A percentile compares a stretch with the other conserved stretches of the same genome.
These are phyloP conservation scores for Magallana nippona DNA, from an alignment of 2,888 invertebrate species.

Conservation along the genomic window DNA sequence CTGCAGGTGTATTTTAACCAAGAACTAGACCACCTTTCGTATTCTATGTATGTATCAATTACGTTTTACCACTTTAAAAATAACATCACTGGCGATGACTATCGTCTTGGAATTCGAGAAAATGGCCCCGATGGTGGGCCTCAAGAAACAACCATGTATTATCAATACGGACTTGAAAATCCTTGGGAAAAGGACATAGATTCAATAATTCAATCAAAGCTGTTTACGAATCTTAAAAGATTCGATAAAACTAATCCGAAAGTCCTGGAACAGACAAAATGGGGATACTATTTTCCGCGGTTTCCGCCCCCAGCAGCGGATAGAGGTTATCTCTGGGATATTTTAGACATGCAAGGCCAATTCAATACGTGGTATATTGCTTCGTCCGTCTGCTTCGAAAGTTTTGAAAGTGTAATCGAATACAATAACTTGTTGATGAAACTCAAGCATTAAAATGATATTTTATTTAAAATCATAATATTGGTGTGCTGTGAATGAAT, in stretches of 20 bases:
- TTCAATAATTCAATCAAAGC: neutral
- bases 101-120: conserved; percentile 35
- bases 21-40: neutral
- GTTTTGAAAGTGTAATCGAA: conserved; percentile 36
- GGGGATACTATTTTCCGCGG: conserved; percentile 29
- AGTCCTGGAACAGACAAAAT: neutral
- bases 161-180: conserved; percentile 19
- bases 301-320: conserved; percentile 22
- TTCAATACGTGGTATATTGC: conserved; percentile 45
- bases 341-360: conserved; percentile 40
- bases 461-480: neutral
- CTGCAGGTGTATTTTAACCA: neutral
- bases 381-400: conserved; percentile 38
- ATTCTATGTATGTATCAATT: neutral
- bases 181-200: conserved; percentile 10
- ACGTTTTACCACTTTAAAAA: conserved; percentile 17
- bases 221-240: neutral
- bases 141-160: conserved; percentile 22
- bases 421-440: conserved; percentile 36
- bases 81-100: conserved; percentile 32
- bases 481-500: no score
- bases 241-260: neutral
- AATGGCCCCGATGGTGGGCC: conserved; percentile 20
- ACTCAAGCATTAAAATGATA: neutral
- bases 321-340: conserved; percentile 38